Evolutionary conservation across 1,140 invertebrate genomes (phyloP).

Genomic region (Ectropis grisescens): DNA sequence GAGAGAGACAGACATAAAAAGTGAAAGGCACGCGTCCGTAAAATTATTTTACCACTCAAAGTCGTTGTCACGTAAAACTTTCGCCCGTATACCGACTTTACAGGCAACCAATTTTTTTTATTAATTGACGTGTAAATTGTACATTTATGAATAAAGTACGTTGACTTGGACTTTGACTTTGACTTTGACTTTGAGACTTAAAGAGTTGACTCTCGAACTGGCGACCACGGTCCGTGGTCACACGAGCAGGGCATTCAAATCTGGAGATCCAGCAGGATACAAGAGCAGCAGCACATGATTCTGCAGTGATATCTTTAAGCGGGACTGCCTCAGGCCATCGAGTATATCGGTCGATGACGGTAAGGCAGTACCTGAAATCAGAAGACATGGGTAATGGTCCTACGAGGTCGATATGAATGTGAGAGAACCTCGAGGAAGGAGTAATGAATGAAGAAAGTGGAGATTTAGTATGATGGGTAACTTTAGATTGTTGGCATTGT

Average conservation of each 20-base stretch:
- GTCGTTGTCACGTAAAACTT: too few species aligned
- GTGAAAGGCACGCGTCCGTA: too few species aligned
- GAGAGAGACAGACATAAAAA: too few species aligned
- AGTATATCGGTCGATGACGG: slow-evolving; percentile 25
- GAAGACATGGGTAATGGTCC: slow-evolving; percentile 26
- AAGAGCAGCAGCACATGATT: slow-evolving; percentile 34
- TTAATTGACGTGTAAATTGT: too few species aligned
- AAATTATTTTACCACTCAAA: too few species aligned
- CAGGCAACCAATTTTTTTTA: too few species aligned
- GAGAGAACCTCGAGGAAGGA: slow-evolving; percentile 14
- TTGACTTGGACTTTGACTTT: too few species aligned
- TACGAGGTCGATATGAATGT: slow-evolving; percentile 36
- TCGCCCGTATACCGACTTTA: too few species aligned
- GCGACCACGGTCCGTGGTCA: slow-evolving; percentile 41
- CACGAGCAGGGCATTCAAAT: slow-evolving; percentile 27
- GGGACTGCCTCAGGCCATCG: slow-evolving; percentile 38
- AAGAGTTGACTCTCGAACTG: slow-evolving; percentile 28
- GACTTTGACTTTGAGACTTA: too few species aligned
- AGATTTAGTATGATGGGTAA: slow-evolving; percentile 16
- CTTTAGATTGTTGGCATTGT: slow-evolving; percentile 12
- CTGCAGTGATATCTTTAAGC: slow-evolving; percentile 26
- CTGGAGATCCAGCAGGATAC: slow-evolving; percentile 34
- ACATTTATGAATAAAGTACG: too few species aligned
- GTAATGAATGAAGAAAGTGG: slow-evolving; percentile 17
- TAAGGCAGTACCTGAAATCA: slow-evolving; percentile 25